Base-by-base conservation (phyloP, 2,797 vertebrate species). In the Girardinus metallicus region DNA sequence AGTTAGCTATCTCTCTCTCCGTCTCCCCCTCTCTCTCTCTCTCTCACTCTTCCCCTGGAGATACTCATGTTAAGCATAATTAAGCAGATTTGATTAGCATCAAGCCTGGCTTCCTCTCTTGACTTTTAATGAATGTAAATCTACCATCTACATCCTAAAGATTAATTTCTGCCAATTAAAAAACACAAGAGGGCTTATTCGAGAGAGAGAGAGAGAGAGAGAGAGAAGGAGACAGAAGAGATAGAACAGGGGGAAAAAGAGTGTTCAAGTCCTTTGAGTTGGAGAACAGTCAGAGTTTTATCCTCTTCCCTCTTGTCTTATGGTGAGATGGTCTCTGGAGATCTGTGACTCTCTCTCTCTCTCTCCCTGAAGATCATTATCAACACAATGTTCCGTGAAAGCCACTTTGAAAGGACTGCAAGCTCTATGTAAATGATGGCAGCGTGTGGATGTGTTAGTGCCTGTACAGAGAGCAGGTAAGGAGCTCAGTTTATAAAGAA, bases 81-180 rank as follows among this genome's bases (percentile, higher is more conserved):
- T 98, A 99, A 98, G 97, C 97, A 98, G 97, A 98, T 98, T 98
- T 99, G 98, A 99, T 99, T 98, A 97, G 97, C 99, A 98, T 98
- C 98, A 98, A 98, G 97, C 96, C 96, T 97, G 97, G 98, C 97
- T 98, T 98, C 98, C 98, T 98, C 97, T 97, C 97, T 97, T 96
- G 97, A 98, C 97, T 98, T 97, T 98, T 99, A 99, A 98, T 98
- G 98, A 99, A 98, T 98, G 97, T 97, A 99, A 99, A 99, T 98
- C 97, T 97, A 97, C 97, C 97, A 97, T 98, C 97, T 98, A 98
- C 97, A 98, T 98, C 97, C 96, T 97, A 97, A 98, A 98, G 97
- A 99, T 99, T 99, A 99, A 99, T 99, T 99, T 98, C 97, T 96
- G 86, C 95, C 97, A 98, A 97, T 98, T 97, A 98, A 97, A 98